Evolutionary conservation across 2,113 vertebrate genomes (phyloP).

Genomic region (Apaloderma vittatum): DNA sequence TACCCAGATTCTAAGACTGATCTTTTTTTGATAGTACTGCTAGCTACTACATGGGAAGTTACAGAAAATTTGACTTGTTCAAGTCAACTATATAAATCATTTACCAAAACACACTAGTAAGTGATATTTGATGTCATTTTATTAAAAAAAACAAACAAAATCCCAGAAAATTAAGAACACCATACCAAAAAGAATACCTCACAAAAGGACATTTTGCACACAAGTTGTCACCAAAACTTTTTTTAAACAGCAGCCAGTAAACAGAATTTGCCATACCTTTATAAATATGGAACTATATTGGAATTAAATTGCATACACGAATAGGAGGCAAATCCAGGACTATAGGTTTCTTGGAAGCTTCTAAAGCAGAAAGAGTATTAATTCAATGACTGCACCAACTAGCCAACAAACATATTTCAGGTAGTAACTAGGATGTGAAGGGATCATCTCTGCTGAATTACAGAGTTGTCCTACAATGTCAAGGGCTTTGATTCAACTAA

Average conservation of each 20-base stretch:
- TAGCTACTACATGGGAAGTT: background rate
- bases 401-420: background rate
- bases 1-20: background rate
- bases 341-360: background rate
- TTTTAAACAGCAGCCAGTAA: background rate
- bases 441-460: background rate
- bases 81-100: background rate
- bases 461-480: background rate
- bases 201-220: background rate
- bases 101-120: background rate
- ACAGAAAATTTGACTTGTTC: background rate
- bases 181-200: rapidly evolving
- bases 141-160: background rate
- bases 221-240: background rate
- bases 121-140: background rate
- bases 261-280: background rate
- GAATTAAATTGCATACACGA: background rate
- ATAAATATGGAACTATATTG: background rate
- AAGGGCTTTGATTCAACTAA: background rate
- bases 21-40: background rate
- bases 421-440: background rate
- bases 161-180: background rate
- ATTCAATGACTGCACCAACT: background rate
- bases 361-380: background rate
- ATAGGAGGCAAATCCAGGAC: background rate